phyloP scores from a whole-genome alignment of 35 echinoderm and acorn worm genomes.

The Hemicentrotus pulcherrimus region DNA sequence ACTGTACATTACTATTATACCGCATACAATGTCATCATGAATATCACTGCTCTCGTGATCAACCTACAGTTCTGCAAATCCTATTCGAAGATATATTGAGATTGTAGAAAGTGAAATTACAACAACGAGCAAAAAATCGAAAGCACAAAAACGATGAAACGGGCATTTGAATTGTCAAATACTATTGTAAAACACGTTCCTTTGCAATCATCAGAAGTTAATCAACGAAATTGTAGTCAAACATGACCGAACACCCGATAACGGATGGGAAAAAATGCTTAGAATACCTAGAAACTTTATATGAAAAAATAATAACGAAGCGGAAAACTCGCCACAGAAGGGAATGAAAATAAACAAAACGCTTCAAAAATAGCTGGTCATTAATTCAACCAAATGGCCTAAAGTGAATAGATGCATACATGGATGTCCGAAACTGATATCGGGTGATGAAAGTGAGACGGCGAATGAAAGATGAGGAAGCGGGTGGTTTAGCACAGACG shows the following conservation, averaged over 20 bases:
- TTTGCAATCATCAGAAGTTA: not conserved
- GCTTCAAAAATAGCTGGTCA: not conserved
- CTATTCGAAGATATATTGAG: too few relatives aligned
- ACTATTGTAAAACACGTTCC: not conserved
- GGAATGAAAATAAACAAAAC: not conserved
- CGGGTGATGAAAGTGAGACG: not conserved
- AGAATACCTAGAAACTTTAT: not conserved
- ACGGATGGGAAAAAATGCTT: not conserved
- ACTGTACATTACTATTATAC: too few relatives aligned
- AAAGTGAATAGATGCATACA: not conserved
- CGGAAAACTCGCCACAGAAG: not conserved
- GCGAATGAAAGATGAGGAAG: not conserved
- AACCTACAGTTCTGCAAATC: too few relatives aligned
- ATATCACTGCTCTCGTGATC: too few relatives aligned
- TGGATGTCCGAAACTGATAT: constrained; percentile 3
- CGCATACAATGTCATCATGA: too few relatives aligned
- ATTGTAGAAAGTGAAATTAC: not conserved
- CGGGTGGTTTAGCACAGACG: not conserved
- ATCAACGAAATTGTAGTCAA: not conserved
- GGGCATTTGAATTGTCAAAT: not conserved
- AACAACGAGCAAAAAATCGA: not conserved
- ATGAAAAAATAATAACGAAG: not conserved
- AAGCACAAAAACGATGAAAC: not conserved
- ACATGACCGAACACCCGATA: not conserved
- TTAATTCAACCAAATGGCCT: constrained; percentile 18